Evolutionary conservation across 2,797 vertebrate species (phyloP).

Genomic region (Lithobates sylvaticus): DNA sequence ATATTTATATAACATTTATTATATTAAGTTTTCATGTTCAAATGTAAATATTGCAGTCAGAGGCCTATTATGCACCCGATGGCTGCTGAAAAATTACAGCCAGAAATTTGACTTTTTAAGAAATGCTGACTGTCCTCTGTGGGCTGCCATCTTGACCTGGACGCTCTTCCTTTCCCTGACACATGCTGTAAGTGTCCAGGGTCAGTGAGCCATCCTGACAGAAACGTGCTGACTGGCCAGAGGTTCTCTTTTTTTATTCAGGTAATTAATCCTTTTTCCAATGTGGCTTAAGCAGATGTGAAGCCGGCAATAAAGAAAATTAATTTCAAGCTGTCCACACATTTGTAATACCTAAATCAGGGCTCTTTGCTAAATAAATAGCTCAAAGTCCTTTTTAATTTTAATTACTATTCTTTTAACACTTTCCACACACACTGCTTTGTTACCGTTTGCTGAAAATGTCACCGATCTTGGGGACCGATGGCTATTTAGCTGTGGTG

Average conservation of each 20-base stretch:
- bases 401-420: constrained; percentile 1
- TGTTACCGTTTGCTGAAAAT: too few relatives aligned
- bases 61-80: constrained; percentile 1
- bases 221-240: constrained; percentile 75
- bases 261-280: constrained; percentile 81
- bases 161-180: constrained; percentile 61
- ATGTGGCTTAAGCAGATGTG: constrained; percentile 83
- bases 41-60: neutral
- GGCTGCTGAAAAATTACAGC: constrained; percentile 38
- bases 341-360: constrained; percentile 9
- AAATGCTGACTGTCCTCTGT: constrained; percentile 69
- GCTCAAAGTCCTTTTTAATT: neutral
- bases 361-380: neutral
- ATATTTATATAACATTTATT: too few relatives aligned
- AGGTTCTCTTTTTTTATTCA: constrained; percentile 64
- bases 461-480: too few relatives aligned
- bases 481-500: too few relatives aligned
- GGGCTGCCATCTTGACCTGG: constrained; percentile 65
- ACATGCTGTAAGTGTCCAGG: constrained; percentile 63
- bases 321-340: constrained; percentile 33
- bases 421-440: too few relatives aligned
- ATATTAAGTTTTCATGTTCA: neutral
- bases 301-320: constrained; percentile 64
- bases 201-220: constrained; percentile 72
- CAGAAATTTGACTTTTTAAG: constrained; percentile 53